Conservation (phyloP, 2,797 vertebrate species). For the Chromobotia macracanthus region DNA sequence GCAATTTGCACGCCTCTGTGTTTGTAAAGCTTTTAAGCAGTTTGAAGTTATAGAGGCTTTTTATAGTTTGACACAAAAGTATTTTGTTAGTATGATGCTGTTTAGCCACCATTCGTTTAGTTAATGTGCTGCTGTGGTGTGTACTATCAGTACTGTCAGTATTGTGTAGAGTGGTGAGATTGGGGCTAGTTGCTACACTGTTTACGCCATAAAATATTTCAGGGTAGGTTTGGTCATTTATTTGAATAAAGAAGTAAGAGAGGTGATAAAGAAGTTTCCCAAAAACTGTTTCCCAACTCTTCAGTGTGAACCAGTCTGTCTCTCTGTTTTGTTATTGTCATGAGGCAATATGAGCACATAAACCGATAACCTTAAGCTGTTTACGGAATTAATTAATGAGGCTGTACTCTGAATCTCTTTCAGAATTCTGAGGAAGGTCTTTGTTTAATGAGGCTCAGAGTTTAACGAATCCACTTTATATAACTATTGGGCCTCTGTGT, state of each 20-base stretch:
- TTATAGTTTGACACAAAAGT: background rate
- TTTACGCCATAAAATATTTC: no score
- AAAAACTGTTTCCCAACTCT: background rate
- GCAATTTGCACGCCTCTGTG: background rate
- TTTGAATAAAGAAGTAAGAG: no score
- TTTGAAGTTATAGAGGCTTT: background rate
- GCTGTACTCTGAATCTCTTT: conserved; percentile 17
- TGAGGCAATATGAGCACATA: conserved; percentile 28
- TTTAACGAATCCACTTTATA: conserved; percentile 36
- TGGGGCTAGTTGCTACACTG: no score
- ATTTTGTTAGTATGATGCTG: background rate
- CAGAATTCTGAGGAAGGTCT: conserved; percentile 29
- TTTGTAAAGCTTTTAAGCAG: background rate
- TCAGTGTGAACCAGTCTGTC: background rate
- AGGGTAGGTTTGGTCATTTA: no score
- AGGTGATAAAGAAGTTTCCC: no score
- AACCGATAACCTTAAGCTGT: conserved; percentile 27
- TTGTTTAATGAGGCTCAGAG: conserved; percentile 49
- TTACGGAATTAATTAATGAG: conserved; percentile 20
- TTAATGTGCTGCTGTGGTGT: background rate
- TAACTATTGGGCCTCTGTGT: conserved; percentile 28
- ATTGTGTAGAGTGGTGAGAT: no score
- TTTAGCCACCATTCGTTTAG: background rate
- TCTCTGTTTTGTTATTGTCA: conserved; percentile 27
- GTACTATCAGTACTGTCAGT: background rate